Evolutionary conservation across 2,113 vertebrate genomes (phyloP).

Genomic region (Menura novaehollandiae): DNA sequence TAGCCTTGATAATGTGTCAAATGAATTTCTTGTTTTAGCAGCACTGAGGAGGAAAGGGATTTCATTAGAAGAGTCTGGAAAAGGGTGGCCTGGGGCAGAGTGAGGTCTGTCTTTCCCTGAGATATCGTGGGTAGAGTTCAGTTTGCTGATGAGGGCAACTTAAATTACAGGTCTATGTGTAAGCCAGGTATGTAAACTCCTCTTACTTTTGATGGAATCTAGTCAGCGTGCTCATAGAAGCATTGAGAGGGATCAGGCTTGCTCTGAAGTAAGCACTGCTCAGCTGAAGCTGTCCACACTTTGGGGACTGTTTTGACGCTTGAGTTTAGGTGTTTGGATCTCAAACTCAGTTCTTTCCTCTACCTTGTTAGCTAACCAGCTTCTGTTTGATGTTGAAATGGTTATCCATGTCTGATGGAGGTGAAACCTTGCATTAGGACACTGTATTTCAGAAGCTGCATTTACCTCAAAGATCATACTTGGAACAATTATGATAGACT

Average conservation of each 20-base stretch:
- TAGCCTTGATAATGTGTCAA: background rate
- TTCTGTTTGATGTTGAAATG: background rate
- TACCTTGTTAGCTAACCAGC: background rate
- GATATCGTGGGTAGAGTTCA: background rate
- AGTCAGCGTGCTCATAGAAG: background rate
- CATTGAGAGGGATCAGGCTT: background rate
- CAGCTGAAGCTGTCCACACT: background rate
- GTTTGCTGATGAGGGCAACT: background rate
- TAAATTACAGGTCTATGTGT: background rate
- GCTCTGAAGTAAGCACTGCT: accelerated
- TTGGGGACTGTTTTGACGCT: background rate
- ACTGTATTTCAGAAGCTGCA: background rate
- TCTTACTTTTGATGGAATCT: background rate
- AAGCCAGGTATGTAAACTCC: background rate
- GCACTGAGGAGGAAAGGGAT: background rate
- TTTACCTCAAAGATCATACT: background rate
- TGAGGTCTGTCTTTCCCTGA: background rate
- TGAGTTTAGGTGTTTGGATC: background rate
- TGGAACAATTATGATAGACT: background rate
- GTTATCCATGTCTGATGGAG: background rate
- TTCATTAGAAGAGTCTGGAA: background rate
- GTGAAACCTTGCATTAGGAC: background rate
- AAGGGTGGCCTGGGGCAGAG: background rate
- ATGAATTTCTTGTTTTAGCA: background rate
- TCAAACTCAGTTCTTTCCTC: background rate